A percentile compares a stretch with the other conserved stretches of the same genome.
Conservation (phyloP, 2,797 vertebrate species). For the Parauchenoglanis punctatus region DNA sequence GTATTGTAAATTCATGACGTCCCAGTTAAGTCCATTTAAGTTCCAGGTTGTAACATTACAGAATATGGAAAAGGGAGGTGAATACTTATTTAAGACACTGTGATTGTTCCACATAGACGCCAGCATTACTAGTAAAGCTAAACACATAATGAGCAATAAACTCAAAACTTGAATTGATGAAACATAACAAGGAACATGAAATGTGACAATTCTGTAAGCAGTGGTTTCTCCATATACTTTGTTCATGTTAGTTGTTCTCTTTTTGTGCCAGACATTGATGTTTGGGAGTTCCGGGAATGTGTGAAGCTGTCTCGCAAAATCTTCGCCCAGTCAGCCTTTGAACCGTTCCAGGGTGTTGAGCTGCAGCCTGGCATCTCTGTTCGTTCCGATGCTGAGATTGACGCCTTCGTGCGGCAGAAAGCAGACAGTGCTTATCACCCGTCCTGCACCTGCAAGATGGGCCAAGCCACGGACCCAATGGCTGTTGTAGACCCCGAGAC, state of each 20-base stretch:
- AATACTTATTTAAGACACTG: background rate
- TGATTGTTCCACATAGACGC: background rate
- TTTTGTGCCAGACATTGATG: conserved; percentile 79
- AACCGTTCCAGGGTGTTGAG: conserved; percentile 85
- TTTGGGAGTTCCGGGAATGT: conserved; percentile 86
- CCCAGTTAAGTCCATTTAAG: background rate
- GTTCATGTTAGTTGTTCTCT: background rate
- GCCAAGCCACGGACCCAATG: conserved; percentile 77
- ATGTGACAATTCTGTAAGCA: background rate
- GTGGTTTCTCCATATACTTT: background rate
- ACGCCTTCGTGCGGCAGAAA: conserved; percentile 88
- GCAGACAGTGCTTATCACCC: conserved; percentile 95
- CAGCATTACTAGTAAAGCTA: too few relatives aligned
- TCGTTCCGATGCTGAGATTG: conserved; percentile 88
- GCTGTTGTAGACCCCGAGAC: conserved; percentile 87
- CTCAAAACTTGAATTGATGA: background rate
- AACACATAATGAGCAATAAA: background rate
- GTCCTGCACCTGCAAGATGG: conserved; percentile 96
- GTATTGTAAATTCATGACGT: background rate
- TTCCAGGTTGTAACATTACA: background rate
- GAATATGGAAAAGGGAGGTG: background rate
- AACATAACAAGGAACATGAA: conserved; percentile 1
- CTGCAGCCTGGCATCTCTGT: conserved; percentile 81
- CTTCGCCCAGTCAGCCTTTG: conserved; percentile 90
- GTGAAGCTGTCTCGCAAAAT: conserved; percentile 90